Evolutionary conservation across 1,140 invertebrate genomes (phyloP).

Genomic region (Rhagoletis pomonella): DNA sequence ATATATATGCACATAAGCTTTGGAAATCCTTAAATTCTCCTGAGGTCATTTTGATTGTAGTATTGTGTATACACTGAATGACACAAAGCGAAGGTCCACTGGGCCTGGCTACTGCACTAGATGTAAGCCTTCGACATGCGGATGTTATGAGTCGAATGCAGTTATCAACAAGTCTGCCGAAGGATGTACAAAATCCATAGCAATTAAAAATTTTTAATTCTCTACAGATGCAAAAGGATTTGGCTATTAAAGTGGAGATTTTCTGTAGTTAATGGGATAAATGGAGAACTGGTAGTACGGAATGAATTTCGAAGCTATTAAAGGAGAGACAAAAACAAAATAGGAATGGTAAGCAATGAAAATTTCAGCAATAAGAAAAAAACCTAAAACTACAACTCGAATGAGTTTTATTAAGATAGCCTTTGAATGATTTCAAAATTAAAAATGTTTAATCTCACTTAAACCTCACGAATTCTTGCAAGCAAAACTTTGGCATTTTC

Average conservation of each 20-base stretch:
- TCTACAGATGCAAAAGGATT: background rate
- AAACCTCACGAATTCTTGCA: too few relatives aligned
- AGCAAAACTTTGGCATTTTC: too few relatives aligned
- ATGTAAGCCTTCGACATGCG: too few relatives aligned
- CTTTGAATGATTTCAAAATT: too few relatives aligned
- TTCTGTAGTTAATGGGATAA: constrained; percentile 17
- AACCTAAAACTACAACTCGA: too few relatives aligned
- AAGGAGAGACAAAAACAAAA: too few relatives aligned
- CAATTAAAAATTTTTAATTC: constrained; percentile 50
- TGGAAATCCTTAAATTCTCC: constrained; percentile 26
- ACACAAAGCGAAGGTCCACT: background rate
- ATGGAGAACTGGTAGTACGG: too few relatives aligned
- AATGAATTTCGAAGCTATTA: too few relatives aligned
- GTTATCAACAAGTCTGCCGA: constrained; percentile 36
- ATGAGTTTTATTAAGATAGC: too few relatives aligned
- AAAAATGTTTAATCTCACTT: too few relatives aligned
- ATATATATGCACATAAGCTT: background rate
- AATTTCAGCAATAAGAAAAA: too few relatives aligned
- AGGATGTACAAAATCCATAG: constrained; percentile 49
- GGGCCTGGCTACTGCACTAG: background rate
- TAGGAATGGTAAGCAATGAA: too few relatives aligned
- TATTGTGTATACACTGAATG: background rate
- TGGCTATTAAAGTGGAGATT: constrained; percentile 11
- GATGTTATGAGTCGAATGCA: background rate
- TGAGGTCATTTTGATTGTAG: constrained; percentile 23